phyloP scores from a whole-genome alignment of 2,888 invertebrate genomes.

The Mayetiola destructor region DNA sequence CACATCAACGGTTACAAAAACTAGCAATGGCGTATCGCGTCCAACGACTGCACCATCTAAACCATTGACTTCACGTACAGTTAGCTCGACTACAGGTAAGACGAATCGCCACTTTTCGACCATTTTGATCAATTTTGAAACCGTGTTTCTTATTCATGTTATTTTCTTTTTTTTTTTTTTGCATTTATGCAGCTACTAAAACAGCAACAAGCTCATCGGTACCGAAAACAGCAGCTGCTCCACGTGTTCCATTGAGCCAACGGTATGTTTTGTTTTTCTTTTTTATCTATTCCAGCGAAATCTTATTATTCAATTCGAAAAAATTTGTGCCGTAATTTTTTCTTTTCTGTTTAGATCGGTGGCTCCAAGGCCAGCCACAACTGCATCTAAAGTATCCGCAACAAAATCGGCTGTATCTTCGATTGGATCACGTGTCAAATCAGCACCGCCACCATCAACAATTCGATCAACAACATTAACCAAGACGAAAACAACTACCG shows the following conservation, averaged over 20 bases:
- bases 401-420: background rate
- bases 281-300: too few species aligned
- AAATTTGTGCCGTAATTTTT: background rate
- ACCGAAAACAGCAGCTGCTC: background rate
- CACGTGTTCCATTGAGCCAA: slow-evolving; percentile 7
- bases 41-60: background rate
- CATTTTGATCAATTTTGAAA: background rate
- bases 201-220: background rate
- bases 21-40: background rate
- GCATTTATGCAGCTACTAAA: slow-evolving; percentile 4
- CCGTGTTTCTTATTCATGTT: background rate
- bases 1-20: slow-evolving; percentile 3
- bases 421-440: background rate
- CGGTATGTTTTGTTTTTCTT: background rate
- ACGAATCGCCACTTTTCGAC: background rate
- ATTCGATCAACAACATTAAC: background rate
- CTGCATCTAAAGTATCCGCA: background rate
- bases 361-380: background rate
- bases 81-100: slow-evolving; percentile 6
- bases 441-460: slow-evolving; percentile 1
- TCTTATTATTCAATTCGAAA: too few species aligned
- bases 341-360: background rate
- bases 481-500: background rate
- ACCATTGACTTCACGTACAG: slow-evolving; percentile 6
- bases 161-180: background rate